phyloP scores from a whole-genome alignment of 1,140 invertebrate species.

The Bombus sylvicola region DNA sequence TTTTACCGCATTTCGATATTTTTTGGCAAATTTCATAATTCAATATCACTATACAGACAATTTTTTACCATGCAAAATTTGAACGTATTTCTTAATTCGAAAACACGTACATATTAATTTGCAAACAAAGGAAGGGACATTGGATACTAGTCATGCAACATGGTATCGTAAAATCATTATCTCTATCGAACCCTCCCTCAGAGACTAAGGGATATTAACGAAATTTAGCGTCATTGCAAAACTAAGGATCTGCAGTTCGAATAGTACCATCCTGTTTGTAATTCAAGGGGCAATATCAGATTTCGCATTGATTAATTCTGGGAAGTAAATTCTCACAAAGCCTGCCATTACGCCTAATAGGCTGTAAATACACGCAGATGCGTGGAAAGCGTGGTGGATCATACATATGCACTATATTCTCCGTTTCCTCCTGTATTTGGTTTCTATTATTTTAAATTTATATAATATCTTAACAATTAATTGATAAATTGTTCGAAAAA shows the following conservation, averaged over 20 bases:
- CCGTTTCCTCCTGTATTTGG: constrained; percentile 14
- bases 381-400: constrained; percentile 46
- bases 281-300: constrained; percentile 34
- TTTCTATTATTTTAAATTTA: constrained; percentile 25
- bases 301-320: constrained; percentile 51
- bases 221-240: neutral
- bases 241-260: neutral
- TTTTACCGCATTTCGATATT: too few species aligned
- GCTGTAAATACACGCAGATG: constrained; percentile 64
- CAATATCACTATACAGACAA: too few species aligned
- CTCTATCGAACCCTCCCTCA: neutral
- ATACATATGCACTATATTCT: constrained; percentile 42
- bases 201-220: neutral
- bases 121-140: too few species aligned
- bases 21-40: too few species aligned
- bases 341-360: constrained; percentile 56
- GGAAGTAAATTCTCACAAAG: constrained; percentile 56
- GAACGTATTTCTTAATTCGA: too few species aligned
- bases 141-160: too few species aligned
- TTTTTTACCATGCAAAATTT: too few species aligned
- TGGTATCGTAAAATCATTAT: neutral
- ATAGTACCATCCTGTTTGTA: constrained; percentile 8
- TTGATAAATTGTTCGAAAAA: too few species aligned
- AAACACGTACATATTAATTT: too few species aligned
- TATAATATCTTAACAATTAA: too few species aligned